Percentiles rank a stretch among this genome's conserved stretches.
Conservation (phyloP, 2,888 invertebrate species). For the Scaptomyza reducta region DNA sequence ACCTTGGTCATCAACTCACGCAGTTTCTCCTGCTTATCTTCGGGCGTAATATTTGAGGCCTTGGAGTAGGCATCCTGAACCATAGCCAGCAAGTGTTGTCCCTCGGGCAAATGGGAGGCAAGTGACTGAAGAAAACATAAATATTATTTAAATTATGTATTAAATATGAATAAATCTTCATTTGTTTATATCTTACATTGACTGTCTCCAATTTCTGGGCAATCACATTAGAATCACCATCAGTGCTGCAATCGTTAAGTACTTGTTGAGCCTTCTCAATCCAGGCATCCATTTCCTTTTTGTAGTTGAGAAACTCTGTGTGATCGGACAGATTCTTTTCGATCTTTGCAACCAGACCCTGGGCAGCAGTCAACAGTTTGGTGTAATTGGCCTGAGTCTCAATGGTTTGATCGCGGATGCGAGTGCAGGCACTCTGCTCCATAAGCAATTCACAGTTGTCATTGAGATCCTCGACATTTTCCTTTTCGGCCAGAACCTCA, state of each 20-base stretch:
- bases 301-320: slow-evolving; percentile 94
- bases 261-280: slow-evolving; percentile 91
- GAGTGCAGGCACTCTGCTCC: slow-evolving; percentile 93
- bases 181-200: slow-evolving; percentile 85
- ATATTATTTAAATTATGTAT: not conserved
- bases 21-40: slow-evolving; percentile 91
- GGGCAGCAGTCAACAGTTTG: slow-evolving; percentile 90
- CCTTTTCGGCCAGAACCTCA: slow-evolving; percentile 91
- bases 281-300: slow-evolving; percentile 93
- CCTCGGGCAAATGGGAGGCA: slow-evolving; percentile 90
- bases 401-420: slow-evolving; percentile 94
- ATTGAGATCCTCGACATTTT: slow-evolving; percentile 92
- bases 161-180: not conserved
- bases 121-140: slow-evolving; percentile 65
- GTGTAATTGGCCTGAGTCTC: slow-evolving; percentile 93
- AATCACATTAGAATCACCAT: slow-evolving; percentile 90
- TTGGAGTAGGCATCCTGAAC: slow-evolving; percentile 94
- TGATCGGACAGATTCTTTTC: slow-evolving; percentile 96
- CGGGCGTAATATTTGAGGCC: slow-evolving; percentile 91
- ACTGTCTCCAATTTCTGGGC: slow-evolving; percentile 92
- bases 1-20: slow-evolving; percentile 91
- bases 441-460: slow-evolving; percentile 94
- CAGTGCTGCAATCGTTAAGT: slow-evolving; percentile 92
- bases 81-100: slow-evolving; percentile 92
- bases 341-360: slow-evolving; percentile 92